Evolutionary conservation across 2,888 invertebrate genomes (phyloP).

Genomic region (Carterocephalus palaemon): DNA sequence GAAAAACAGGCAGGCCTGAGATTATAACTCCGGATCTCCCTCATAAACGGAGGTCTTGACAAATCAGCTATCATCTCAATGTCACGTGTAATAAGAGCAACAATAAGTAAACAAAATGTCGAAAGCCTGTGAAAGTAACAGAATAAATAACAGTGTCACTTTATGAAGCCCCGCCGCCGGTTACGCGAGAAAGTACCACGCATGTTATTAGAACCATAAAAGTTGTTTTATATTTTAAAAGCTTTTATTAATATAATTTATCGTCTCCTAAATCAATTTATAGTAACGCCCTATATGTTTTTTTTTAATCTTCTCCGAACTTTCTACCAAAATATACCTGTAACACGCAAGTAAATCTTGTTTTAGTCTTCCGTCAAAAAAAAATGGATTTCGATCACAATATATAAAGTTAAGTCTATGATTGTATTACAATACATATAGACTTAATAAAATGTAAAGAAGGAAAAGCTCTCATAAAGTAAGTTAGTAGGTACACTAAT

Average conservation of each 20-base stretch:
- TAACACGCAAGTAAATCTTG: conserved; percentile 12
- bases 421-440: too few relatives aligned
- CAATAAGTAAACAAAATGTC: conserved; percentile 2
- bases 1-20: too few relatives aligned
- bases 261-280: neutral
- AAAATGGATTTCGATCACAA: too few relatives aligned
- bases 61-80: too few relatives aligned
- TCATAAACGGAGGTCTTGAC: too few relatives aligned
- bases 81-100: too few relatives aligned
- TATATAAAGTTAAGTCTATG: too few relatives aligned
- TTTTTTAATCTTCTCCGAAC: conserved; percentile 1
- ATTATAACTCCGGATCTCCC: too few relatives aligned
- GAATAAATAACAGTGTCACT: conserved; percentile 7
- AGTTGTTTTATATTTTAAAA: neutral
- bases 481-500: too few relatives aligned
- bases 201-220: neutral
- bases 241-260: neutral
- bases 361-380: too few relatives aligned
- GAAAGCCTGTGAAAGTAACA: conserved; percentile 7
- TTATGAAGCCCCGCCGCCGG: neutral
- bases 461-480: too few relatives aligned
- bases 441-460: too few relatives aligned
- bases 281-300: neutral
- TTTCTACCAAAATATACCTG: neutral
- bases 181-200: neutral